These are phyloP conservation scores for Dendroctonus ponderosae DNA, from an alignment of 1,140 invertebrate genomes.

Conservation along the genomic window DNA sequence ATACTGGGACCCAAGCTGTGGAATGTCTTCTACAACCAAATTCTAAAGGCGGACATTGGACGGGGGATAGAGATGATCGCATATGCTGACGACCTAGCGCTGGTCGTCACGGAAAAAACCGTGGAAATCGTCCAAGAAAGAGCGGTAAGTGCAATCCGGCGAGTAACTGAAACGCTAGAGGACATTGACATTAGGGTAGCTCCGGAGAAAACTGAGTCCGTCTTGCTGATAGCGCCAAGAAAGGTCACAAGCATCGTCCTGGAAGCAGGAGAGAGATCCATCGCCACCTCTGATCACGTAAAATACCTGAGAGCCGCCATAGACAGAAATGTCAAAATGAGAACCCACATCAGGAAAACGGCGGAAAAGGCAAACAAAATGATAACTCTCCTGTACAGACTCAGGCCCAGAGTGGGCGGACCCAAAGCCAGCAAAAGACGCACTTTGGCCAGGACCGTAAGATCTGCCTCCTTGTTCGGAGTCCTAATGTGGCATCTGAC, in stretches of 20 bases:
- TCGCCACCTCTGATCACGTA: conserved; percentile 1
- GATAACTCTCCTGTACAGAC: not conserved
- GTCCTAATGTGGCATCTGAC: conserved; percentile 1
- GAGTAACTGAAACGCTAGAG: not conserved
- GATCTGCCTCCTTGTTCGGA: conserved; percentile 5
- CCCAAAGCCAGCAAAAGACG: not conserved
- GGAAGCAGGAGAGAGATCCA: not conserved
- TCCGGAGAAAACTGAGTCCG: conserved; percentile 28
- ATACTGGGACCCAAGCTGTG: conserved; percentile 46
- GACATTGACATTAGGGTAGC: conserved; percentile 14
- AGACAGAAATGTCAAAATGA: conserved; percentile 5
- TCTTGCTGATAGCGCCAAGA: conserved; percentile 29
- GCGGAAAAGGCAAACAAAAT: not conserved
- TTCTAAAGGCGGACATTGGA: conserved; percentile 34
- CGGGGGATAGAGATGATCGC: conserved; percentile 32
- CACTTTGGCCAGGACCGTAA: not conserved
- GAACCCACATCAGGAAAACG: conserved; percentile 3
- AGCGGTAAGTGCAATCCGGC: not conserved
- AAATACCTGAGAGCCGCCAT: conserved; percentile 29
- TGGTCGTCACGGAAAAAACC: conserved; percentile 23
- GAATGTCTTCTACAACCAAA: conserved; percentile 42
- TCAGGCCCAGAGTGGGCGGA: conserved; percentile 9
- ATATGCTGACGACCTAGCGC: conserved; percentile 43
- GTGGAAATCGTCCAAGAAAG: conserved; percentile 11
- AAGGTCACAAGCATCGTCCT: conserved; percentile 1